A percentile compares a stretch with the other conserved stretches of the same genome.
Evolutionary conservation across 2,888 invertebrate species (phyloP).

Genomic region (Autographa gamma): DNA sequence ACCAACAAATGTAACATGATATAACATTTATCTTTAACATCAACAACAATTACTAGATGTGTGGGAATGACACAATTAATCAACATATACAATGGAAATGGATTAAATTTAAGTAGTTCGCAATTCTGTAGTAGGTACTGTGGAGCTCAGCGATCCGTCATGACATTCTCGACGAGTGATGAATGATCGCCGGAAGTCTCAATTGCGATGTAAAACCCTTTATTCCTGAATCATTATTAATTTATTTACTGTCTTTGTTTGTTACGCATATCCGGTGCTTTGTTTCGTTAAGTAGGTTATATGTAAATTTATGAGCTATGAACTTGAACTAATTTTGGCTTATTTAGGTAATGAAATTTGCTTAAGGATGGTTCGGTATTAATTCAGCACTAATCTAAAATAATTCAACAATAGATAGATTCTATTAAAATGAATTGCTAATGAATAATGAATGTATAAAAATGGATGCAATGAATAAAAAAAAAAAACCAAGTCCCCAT

Average conservation of each 20-base stretch:
- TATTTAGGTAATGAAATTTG: background rate
- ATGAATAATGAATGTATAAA: no score
- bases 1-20: no score
- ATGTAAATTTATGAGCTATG: constrained; percentile 1
- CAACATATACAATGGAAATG: constrained; percentile 35
- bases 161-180: constrained; percentile 51
- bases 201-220: constrained; percentile 77
- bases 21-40: background rate
- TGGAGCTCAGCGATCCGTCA: constrained; percentile 42
- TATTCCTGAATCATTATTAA: constrained; percentile 68
- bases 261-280: constrained; percentile 58
- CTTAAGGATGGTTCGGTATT: background rate
- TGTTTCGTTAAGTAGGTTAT: constrained; percentile 38
- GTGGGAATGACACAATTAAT: constrained; percentile 48
- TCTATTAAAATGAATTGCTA: background rate
- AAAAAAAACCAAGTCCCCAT: background rate
- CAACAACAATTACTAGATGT: constrained; percentile 21
- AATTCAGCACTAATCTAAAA: background rate
- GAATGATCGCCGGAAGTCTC: constrained; percentile 73
- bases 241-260: constrained; percentile 65
- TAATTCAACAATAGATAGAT: background rate
- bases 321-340: constrained; percentile 33
- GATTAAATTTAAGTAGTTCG: constrained; percentile 55
- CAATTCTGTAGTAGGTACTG: constrained; percentile 36
- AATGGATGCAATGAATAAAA: no score